These are phyloP conservation scores for Mnemiopsis leidyi DNA, from an alignment of 37 sponge, comb jelly and placozoan genomes.

Conservation along the genomic window DNA sequence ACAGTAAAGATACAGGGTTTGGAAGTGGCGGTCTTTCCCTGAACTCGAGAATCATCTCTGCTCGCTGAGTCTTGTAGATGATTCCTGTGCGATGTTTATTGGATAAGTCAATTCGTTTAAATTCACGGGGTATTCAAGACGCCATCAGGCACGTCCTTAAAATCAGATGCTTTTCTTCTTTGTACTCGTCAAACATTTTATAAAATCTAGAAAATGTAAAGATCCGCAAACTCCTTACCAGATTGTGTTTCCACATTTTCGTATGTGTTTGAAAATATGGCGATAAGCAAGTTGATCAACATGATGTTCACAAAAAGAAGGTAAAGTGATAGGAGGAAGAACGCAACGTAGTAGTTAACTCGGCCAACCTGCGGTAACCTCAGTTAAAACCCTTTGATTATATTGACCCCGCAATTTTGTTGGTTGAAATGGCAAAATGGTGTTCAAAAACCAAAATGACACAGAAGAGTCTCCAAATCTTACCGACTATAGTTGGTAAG, in stretches of 20 bases:
- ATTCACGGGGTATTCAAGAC: too few species aligned
- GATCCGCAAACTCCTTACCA: background rate
- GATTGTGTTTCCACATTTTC: constrained; percentile 60
- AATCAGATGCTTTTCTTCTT: too few species aligned
- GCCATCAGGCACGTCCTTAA: too few species aligned
- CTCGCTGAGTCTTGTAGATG: constrained; percentile 64
- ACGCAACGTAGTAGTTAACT: constrained; percentile 59
- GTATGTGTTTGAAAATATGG: constrained; percentile 60
- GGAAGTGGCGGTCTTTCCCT: constrained; percentile 53
- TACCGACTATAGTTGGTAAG: too few species aligned
- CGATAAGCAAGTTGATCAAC: constrained; percentile 57
- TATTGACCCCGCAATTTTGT: too few species aligned
- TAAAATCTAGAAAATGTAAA: background rate
- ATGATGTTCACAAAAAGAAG: constrained; percentile 62
- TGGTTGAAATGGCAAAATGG: too few species aligned
- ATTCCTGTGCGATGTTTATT: too few species aligned
- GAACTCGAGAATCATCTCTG: constrained; percentile 62
- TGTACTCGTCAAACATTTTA: background rate
- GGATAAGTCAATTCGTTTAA: too few species aligned
- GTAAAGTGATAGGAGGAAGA: constrained; percentile 16
- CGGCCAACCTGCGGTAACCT: constrained; percentile 23
- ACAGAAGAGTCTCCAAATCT: too few species aligned
- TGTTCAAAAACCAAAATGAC: too few species aligned
- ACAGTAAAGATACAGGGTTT: constrained; percentile 50
- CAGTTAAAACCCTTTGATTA: too few species aligned